Percentiles rank a stretch among this genome's conserved stretches.
These are phyloP conservation scores for Nannoperca obscura DNA, from an alignment of 2,797 vertebrate species.

Conservation along the genomic window DNA sequence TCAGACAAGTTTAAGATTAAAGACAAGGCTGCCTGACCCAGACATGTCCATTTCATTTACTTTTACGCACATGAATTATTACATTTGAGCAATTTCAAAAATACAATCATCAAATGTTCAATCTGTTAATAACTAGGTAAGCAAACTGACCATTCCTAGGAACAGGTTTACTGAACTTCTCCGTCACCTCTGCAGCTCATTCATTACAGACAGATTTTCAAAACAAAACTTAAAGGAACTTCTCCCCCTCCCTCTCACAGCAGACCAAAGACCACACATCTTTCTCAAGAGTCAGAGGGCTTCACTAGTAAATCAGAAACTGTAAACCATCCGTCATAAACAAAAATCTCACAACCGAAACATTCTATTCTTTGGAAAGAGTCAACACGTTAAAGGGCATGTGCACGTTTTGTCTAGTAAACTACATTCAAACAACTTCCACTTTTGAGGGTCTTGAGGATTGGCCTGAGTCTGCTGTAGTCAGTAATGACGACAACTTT, in stretches of 20 bases:
- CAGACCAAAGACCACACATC: conserved; percentile 36
- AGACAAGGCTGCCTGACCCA: not conserved
- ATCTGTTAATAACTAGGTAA: not conserved
- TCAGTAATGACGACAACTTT: conserved; percentile 56
- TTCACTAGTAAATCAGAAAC: conserved; percentile 27
- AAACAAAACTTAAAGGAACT: conserved; percentile 29
- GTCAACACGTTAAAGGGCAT: not conserved
- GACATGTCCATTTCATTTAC: not conserved
- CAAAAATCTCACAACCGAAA: not conserved
- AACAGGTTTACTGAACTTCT: conserved; percentile 8
- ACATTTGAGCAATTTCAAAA: not conserved
- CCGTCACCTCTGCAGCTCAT: conserved; percentile 17
- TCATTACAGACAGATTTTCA: conserved; percentile 32
- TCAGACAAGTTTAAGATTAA: not conserved
- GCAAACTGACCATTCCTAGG: not conserved
- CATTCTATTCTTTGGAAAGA: not conserved
- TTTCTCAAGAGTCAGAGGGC: conserved; percentile 13
- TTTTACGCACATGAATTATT: not conserved
- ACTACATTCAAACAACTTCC: conserved; percentile 2
- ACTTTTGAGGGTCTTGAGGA: not conserved
- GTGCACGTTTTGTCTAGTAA: not conserved
- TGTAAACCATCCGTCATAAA: not conserved
- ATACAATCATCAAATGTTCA: not conserved
- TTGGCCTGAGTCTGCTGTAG: conserved; percentile 1
- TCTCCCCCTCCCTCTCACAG: conserved; percentile 1